Evolutionary conservation across 2,113 vertebrate genomes (phyloP), one percentile per base, ranked within the genome.

Genomic region (Trinectes maculatus): DNA sequence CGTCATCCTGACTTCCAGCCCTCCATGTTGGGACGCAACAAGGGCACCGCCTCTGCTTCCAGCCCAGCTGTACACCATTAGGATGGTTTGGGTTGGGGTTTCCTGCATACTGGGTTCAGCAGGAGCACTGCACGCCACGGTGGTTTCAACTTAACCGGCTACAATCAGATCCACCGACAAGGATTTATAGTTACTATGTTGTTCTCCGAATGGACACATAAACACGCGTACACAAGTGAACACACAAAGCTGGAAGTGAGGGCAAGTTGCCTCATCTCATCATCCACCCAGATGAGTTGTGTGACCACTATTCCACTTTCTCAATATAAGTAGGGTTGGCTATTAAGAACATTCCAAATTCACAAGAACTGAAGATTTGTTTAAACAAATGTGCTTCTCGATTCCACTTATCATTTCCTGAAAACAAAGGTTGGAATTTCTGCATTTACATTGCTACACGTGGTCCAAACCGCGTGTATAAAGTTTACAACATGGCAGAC

Each of bases 1-100:
- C 92, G 93, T 2, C 93, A 94, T 47, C 91, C 92, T 4, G 86
- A 92, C 76, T 94, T 93, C 89, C 77, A 87, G 54, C 91, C 91
- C 42, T 89, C 89, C 60, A 93, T 94, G 93, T 77, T 93, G 77
- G 77, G 79, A 11, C 93, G 91, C 61, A 90, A 82, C 77, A 90
- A 89, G 78, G 85, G 67, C 49, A 0, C 39, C 0, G 18, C 49
- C 37, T 42, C 64, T 6, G 64, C 77, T 36, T 51, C 77, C 31
- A 53, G 42, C 53, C 65, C 25, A 1, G 47, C 52, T 34, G 0
- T 53, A 28, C 67, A 43, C 11, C 67, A 51, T 46, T 87, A 83
- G 73, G 67, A 52, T 57, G 65, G 60, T 19, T 18, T 16, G 21
- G 43, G 53, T 21, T 2, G n/a, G n/a, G 34, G 29, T 5, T 48